These are phyloP conservation scores for Trematomus bernacchii DNA, from an alignment of 2,797 vertebrate species.

Conservation along the genomic window DNA sequence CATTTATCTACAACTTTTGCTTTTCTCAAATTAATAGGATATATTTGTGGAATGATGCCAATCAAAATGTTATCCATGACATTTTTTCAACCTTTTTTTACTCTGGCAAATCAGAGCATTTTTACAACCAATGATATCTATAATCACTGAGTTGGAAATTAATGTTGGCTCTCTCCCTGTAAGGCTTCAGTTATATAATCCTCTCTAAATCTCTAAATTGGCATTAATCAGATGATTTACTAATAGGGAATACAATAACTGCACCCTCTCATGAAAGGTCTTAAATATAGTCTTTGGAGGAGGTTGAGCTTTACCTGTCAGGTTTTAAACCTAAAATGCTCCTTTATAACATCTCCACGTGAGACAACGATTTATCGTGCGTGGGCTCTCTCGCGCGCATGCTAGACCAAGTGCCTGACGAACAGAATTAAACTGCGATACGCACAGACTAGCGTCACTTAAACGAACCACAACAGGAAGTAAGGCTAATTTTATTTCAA, in stretches of 20 bases:
- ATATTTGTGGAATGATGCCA: too few relatives aligned
- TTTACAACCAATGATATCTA: not conserved
- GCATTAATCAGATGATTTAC: not conserved
- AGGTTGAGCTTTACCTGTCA: not conserved
- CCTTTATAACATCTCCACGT: not conserved
- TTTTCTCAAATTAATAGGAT: too few relatives aligned
- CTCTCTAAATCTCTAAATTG: not conserved
- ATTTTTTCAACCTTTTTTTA: not conserved
- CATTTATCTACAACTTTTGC: too few relatives aligned
- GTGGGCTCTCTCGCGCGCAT: not conserved
- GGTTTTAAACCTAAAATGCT: not conserved
- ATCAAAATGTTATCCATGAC: too few relatives aligned
- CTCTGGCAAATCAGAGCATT: not conserved
- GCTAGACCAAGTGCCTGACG: not conserved
- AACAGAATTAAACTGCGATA: slow-evolving; percentile 34
- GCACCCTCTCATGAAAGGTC: too few relatives aligned
- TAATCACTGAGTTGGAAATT: not conserved
- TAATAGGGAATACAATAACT: not conserved
- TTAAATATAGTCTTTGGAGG: not conserved
- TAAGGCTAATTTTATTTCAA: not conserved
- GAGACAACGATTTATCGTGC: not conserved
- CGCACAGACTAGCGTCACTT: not conserved
- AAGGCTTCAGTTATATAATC: not conserved
- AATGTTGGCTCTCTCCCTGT: slow-evolving; percentile 5
- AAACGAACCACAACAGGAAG: slow-evolving; percentile 4